Conservation (phyloP, 2,113 vertebrate species). For the Sander lucioperca region DNA sequence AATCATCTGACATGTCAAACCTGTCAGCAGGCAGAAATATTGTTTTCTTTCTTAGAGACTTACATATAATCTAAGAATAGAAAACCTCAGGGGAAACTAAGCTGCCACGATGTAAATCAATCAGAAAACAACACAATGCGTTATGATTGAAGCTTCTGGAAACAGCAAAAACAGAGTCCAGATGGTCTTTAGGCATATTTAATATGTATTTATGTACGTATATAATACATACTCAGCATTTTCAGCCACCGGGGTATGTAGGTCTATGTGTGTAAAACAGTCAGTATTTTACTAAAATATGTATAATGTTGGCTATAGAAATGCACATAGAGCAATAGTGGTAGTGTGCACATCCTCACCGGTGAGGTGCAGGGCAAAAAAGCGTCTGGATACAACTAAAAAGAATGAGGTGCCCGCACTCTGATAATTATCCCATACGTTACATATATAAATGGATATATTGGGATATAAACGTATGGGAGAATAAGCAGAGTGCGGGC, state of each 20-base stretch:
- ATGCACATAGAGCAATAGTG: neutral
- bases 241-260: neutral
- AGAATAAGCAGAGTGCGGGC: too few relatives aligned
- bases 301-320: neutral
- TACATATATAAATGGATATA: too few relatives aligned
- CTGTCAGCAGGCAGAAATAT: conserved; percentile 2
- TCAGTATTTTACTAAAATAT: conserved; percentile 4
- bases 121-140: neutral
- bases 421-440: too few relatives aligned
- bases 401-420: too few relatives aligned
- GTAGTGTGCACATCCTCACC: too few relatives aligned
- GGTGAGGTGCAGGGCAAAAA: too few relatives aligned
- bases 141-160: neutral
- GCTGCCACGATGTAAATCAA: conserved; percentile 1
- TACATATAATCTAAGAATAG: conserved; percentile 1
- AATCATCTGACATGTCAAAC: conserved; percentile 34
- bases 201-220: neutral
- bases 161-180: neutral
- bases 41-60: conserved; percentile 10
- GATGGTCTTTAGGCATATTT: neutral
- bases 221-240: neutral
- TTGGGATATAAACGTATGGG: too few relatives aligned
- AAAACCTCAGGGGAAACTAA: neutral
- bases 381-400: too few relatives aligned
- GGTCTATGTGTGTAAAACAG: neutral